Evolutionary conservation across 2,797 vertebrate genomes (phyloP).

Genomic region (Acrossocheilus fasciatus): DNA sequence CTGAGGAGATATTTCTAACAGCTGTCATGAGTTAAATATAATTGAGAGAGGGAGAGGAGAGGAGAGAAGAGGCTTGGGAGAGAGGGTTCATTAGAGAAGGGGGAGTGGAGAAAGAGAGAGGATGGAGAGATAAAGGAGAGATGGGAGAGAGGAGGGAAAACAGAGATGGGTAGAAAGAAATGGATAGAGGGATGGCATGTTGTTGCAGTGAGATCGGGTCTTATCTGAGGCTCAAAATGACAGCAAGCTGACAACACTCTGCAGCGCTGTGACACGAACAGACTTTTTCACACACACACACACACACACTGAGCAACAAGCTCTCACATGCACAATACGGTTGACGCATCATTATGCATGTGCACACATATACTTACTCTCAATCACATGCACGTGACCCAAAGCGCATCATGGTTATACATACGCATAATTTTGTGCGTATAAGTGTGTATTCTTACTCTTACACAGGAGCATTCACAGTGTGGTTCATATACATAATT

Average conservation of each 20-base stretch:
- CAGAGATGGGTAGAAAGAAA: slow-evolving; percentile 27
- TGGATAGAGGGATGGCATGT: slow-evolving; percentile 30
- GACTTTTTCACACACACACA: background rate
- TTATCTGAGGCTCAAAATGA: slow-evolving; percentile 47
- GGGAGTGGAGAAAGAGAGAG: slow-evolving; percentile 36
- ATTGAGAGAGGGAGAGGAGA: slow-evolving; percentile 59
- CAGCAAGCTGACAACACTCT: slow-evolving; percentile 53
- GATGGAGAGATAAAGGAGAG: slow-evolving; percentile 1
- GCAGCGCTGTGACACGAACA: slow-evolving; percentile 40
- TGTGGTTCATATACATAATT: slow-evolving; percentile 37
- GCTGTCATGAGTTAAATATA: slow-evolving; percentile 63
- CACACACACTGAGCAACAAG: slow-evolving; percentile 23
- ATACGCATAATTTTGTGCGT: background rate
- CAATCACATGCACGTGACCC: background rate
- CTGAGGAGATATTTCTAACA: slow-evolving; percentile 57
- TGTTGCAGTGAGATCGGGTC: slow-evolving; percentile 48
- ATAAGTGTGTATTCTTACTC: background rate
- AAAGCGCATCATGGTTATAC: background rate
- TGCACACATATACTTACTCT: slow-evolving; percentile 6
- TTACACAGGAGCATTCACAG: slow-evolving; percentile 5
- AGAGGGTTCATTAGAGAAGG: slow-evolving; percentile 52
- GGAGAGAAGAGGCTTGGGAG: slow-evolving; percentile 31
- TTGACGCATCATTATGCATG: slow-evolving; percentile 26
- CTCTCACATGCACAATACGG: slow-evolving; percentile 3
- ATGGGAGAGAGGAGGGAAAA: slow-evolving; percentile 15